A percentile compares a stretch with the other conserved stretches of the same genome.
phyloP scores from a whole-genome alignment of 2,888 invertebrate genomes.

The Metallyticus violacea region DNA sequence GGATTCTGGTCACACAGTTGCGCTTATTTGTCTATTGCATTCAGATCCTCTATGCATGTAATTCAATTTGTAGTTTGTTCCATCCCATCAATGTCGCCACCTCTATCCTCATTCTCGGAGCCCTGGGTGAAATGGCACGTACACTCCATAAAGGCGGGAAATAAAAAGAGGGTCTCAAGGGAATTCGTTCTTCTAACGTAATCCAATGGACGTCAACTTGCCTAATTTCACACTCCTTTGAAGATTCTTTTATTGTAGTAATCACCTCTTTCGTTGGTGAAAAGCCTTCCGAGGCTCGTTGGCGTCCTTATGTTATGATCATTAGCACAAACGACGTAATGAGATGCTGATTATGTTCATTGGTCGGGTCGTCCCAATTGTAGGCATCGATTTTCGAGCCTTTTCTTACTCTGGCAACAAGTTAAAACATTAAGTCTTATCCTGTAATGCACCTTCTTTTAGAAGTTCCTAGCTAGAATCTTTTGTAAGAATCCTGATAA shows the following conservation, averaged over 20 bases:
- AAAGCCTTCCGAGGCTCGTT: not conserved
- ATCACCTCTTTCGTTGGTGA: not conserved
- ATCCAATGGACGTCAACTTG: not conserved
- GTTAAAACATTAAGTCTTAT: too few species aligned
- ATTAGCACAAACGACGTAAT: not conserved
- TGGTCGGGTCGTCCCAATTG: not conserved
- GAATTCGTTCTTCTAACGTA: not conserved
- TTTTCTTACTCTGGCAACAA: not conserved
- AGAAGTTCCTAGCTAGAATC: too few species aligned
- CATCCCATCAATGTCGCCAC: not conserved
- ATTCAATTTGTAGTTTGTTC: not conserved
- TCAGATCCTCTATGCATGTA: not conserved
- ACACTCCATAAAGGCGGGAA: not conserved
- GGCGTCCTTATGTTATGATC: not conserved
- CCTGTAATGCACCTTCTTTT: too few species aligned
- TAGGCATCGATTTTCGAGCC: not conserved
- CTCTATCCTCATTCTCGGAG: not conserved
- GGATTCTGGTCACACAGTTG: not conserved
- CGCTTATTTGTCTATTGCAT: not conserved
- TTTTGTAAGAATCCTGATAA: too few species aligned
- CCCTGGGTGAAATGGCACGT: not conserved
- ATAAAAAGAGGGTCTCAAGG: not conserved
- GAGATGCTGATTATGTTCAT: not conserved
- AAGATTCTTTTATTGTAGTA: not conserved
- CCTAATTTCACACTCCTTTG: not conserved